Conservation (phyloP, 2,797 vertebrate genomes). For the Gadopsis bispinosus region DNA sequence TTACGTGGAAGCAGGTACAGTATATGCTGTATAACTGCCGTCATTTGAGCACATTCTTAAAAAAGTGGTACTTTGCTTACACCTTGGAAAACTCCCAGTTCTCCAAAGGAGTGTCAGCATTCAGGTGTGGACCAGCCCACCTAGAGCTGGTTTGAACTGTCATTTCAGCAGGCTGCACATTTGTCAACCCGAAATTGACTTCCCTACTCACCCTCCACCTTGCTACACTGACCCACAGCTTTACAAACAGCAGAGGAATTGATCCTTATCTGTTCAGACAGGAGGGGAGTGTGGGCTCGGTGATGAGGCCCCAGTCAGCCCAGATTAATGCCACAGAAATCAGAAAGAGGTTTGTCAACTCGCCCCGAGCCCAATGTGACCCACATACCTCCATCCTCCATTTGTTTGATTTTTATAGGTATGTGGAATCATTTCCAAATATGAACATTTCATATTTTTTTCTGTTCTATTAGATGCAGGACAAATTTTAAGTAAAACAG, state of each 20-base stretch:
- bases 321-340: conserved; percentile 58
- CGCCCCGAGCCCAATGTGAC: conserved; percentile 59
- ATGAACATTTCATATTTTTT: conserved; percentile 5
- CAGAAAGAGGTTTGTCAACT: conserved; percentile 42
- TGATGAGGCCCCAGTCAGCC: conserved; percentile 48
- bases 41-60: neutral
- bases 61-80: neutral
- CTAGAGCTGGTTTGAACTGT: neutral
- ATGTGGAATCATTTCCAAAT: conserved; percentile 36
- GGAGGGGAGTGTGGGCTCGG: conserved; percentile 21
- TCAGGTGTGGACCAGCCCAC: neutral
- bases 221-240: conserved; percentile 5
- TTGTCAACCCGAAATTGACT: conserved; percentile 28
- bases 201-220: conserved; percentile 12
- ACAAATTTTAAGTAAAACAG: neutral
- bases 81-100: neutral
- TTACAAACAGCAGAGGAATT: conserved; percentile 29
- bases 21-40: neutral
- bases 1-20: neutral
- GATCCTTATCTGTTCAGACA: conserved; percentile 57
- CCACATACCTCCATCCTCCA: conserved; percentile 60
- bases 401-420: conserved; percentile 51
- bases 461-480: conserved; percentile 4
- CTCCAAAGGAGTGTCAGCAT: neutral
- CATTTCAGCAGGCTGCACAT: conserved; percentile 7